Evolutionary conservation across 2,797 vertebrate genomes (phyloP), one percentile per base, ranked within the genome.

Genomic region (Heliangelus exortis): DNA sequence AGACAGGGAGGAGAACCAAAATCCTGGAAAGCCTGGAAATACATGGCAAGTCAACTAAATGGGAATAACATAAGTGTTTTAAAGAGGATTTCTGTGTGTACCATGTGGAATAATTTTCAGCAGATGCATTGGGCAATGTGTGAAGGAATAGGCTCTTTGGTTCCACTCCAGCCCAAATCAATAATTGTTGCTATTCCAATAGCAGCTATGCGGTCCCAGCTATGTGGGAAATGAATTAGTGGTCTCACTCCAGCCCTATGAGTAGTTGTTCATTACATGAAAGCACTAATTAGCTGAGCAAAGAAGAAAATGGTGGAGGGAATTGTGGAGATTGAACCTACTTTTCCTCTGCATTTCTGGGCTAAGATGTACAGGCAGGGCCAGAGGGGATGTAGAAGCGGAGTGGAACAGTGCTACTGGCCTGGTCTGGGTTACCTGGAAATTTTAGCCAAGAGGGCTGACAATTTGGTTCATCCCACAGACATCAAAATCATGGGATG

Each of bases 71-170:
- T 55, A 36, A 29, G 50, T 36, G 22, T 79, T 90, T 89, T 72
- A 84, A 78, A 91, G 29, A 84, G 19, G 50, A 69, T 88, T 85
- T 87, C 75, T 87, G 23, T 80, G 23, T 16, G n/a, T 45, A 43
- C 69, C 63, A 1, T 5, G 43, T 47, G 48, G 91, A 73, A 31
- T 78, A 84, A 89, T 89, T 87, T 88, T 75, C 53, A 72, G 89
- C 39, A 92, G 84, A 63, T 86, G 66, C 53, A 50, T n/a, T 79
- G 67, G 39, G 61, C 63, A 77, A 11, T 74, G 84, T 83, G 39
- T 51, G 76, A 78, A 58, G 28, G 28, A 96, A 96, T 78, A 66
- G 54, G 54, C 76, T 92, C 66, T 92, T 89, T 93, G 89, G 29
- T 89, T 95, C 16, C 0, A 33, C 51, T 86, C 26, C 58, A 85